phyloP scores from a whole-genome alignment of 2,888 invertebrate genomes.

The Oegoconia quadripuncta region DNA sequence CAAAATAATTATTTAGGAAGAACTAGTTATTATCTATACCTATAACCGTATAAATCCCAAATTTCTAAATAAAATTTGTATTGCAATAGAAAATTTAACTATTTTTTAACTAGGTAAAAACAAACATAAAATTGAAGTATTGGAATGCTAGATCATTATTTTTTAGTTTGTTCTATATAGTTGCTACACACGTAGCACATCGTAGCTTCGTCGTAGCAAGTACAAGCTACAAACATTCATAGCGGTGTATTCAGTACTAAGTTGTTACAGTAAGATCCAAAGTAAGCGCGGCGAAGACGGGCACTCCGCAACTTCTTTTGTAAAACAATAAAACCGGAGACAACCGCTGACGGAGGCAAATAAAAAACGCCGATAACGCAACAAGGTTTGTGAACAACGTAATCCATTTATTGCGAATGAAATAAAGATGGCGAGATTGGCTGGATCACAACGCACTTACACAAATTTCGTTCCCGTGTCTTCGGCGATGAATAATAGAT shows the following conservation, averaged over 20 bases:
- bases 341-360: conserved; percentile 38
- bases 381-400: conserved; percentile 60
- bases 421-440: conserved; percentile 73
- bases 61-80: too few species aligned
- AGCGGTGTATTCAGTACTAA: too few species aligned
- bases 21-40: too few species aligned
- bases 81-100: too few species aligned
- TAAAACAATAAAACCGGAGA: conserved; percentile 28
- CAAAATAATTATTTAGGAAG: too few species aligned
- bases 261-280: too few species aligned
- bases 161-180: neutral
- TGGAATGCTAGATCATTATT: too few species aligned
- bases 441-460: conserved; percentile 74
- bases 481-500: conserved; percentile 74
- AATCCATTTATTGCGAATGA: conserved; percentile 73
- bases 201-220: conserved; percentile 7
- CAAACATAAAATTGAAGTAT: too few species aligned
- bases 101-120: too few species aligned
- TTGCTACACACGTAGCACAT: conserved; percentile 1
- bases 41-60: too few species aligned
- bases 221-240: neutral
- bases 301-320: conserved; percentile 16
- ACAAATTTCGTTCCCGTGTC: conserved; percentile 74
- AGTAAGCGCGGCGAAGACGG: too few species aligned
- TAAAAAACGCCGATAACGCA: conserved; percentile 51